Evolutionary conservation across 2,113 vertebrate species (phyloP), one percentile per base, ranked within the genome.

Genomic region (Spilogale gracilis): DNA sequence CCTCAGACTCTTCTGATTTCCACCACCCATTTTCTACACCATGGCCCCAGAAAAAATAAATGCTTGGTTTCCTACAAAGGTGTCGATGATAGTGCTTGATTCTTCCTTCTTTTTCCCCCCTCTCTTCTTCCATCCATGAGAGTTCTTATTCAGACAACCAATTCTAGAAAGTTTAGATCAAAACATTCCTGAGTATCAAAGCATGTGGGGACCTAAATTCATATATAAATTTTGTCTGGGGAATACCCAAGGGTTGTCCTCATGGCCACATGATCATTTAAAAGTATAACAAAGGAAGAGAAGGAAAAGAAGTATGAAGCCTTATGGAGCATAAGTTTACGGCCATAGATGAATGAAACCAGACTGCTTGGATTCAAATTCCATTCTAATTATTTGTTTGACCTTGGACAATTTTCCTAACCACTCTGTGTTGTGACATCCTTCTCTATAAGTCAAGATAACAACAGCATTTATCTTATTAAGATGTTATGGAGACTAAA

Each of bases 291-390:
- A 32, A 94, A 92, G 2, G 0, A 3, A 17, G 43, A 63, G 25
- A 71, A 89, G 18, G 17, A 45, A 96, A 94, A 69, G 13, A 83
- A 91, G 1, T 21, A 52, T 9, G 38, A 73, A 79, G 65, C 1
- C 65, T 86, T 20, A 45, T 6, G 6, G 32, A 81, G 13, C 76
- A 27, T 65, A 50, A 7, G 30, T 13, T 54, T 60, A 81, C 74
- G 38, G 94, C 18, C 54, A 0, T 67, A 58, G 10, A 43, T 45
- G 18, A 25, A 48, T 76, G 4, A 58, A 97, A 50, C 5, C 14
- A 78, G 81, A 96, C 5, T 50, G 20, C 56, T 67, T 84, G 56
- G 17, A 27, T 96, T 81, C 82, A 88, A 56, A 38, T 95, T 84
- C 6, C 17, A 21, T 48, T 16, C 50, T 74, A 2, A 45, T 21